These are phyloP conservation scores for Caretta caretta DNA, from an alignment of 2,113 vertebrate species.

Conservation along the genomic window DNA sequence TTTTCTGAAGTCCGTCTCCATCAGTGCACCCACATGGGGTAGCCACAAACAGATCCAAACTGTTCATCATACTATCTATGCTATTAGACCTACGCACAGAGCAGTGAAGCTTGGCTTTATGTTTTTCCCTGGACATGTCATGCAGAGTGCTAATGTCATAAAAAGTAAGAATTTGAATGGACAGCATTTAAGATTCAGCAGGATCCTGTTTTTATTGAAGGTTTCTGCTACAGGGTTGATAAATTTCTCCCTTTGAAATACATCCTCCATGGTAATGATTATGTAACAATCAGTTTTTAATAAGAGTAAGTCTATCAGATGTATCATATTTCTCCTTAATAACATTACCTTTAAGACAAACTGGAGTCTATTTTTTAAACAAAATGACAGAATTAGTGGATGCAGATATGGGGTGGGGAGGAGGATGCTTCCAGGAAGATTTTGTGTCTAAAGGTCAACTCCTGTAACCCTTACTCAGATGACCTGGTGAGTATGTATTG, in stretches of 20 bases:
- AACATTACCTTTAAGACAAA: background rate
- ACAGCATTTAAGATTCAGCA: background rate
- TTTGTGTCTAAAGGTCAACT: background rate
- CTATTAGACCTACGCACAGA: accelerated
- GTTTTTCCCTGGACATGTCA: background rate
- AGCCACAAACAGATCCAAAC: background rate
- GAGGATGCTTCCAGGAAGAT: background rate
- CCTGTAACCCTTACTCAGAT: background rate
- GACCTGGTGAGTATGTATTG: accelerated
- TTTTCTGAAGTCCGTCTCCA: background rate
- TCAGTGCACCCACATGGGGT: background rate
- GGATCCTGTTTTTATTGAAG: constrained; percentile 50
- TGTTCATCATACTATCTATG: accelerated
- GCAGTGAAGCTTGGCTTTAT: background rate
- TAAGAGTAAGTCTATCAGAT: background rate
- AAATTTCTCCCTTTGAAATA: constrained; percentile 3
- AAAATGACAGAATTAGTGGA: background rate
- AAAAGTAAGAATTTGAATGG: background rate
- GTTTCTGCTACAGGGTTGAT: background rate
- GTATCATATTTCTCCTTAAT: background rate
- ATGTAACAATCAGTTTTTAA: background rate
- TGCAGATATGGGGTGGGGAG: background rate
- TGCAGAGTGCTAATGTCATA: accelerated
- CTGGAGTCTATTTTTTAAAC: background rate
- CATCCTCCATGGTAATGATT: background rate